Evolutionary conservation across 2,888 invertebrate species (phyloP).

Genomic region (Rhingia campestris): DNA sequence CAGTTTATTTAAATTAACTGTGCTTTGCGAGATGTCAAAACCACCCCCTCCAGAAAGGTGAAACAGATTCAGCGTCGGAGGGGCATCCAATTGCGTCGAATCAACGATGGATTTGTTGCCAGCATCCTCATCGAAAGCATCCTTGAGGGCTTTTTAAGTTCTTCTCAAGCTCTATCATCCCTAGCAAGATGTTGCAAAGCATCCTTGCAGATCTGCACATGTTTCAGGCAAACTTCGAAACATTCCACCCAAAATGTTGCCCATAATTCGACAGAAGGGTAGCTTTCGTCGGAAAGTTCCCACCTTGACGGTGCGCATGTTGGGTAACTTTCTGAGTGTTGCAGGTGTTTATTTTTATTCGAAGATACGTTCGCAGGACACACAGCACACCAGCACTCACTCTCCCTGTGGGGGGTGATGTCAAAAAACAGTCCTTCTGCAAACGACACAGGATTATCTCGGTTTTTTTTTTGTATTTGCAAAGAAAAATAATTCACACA

Average conservation of each 20-base stretch:
- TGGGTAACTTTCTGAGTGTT: conserved; percentile 53
- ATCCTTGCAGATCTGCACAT: conserved; percentile 18
- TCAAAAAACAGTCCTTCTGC: conserved; percentile 64
- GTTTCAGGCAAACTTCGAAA: conserved; percentile 2
- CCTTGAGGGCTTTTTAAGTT: not conserved
- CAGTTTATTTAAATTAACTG: conserved; percentile 40
- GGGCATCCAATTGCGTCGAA: conserved; percentile 45
- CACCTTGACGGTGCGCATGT: conserved; percentile 26
- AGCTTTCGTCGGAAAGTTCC: conserved; percentile 13
- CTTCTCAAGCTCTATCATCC: not conserved
- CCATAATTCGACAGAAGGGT: conserved; percentile 37
- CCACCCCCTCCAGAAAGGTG: not conserved
- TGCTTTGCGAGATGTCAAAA: not conserved
- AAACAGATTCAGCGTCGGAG: conserved; percentile 49
- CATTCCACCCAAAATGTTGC: conserved; percentile 36
- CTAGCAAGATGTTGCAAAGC: not conserved
- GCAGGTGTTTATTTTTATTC: conserved; percentile 67
- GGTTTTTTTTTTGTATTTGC: conserved; percentile 26
- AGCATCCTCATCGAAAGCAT: conserved; percentile 33
- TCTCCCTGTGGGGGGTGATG: conserved; percentile 65
- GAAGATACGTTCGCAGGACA: conserved; percentile 2
- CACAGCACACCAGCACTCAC: conserved; percentile 5
- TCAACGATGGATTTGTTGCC: conserved; percentile 45
- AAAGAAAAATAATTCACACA: conserved; percentile 65
- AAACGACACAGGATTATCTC: conserved; percentile 60